Percentiles rank a stretch among this genome's conserved stretches.
Conservation (phyloP, 2,797 vertebrate species). For the Varecia variegata region DNA sequence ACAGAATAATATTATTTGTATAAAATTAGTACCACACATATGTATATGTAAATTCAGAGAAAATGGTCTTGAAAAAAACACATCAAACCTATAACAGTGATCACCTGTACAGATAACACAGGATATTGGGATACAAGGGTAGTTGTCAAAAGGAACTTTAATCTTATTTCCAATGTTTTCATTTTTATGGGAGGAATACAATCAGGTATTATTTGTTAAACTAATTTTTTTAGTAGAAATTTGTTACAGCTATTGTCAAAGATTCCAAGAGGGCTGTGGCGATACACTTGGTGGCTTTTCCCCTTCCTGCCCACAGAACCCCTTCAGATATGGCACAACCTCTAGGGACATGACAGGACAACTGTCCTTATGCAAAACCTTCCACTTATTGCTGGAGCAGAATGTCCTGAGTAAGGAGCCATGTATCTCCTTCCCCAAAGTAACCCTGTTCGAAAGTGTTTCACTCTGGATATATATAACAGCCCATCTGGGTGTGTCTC, state of each 20-base stretch:
- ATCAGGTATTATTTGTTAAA: background rate
- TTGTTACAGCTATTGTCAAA: background rate
- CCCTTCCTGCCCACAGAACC: background rate
- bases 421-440: background rate
- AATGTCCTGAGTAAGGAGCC: background rate
- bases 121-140: background rate
- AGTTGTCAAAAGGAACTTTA: background rate
- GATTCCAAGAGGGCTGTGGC: background rate
- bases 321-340: background rate
- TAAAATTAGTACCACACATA: background rate
- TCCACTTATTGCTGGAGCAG: background rate
- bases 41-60: background rate
- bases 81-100: background rate
- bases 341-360: background rate
- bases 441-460: background rate
- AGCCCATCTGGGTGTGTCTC: background rate
- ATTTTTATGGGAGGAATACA: background rate
- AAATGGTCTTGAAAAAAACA: background rate
- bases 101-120: background rate
- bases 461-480: background rate
- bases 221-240: background rate
- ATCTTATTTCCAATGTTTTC: background rate
- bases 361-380: background rate
- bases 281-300: background rate
- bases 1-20: background rate